Conservation (phyloP, 2,888 invertebrate genomes). For the Andrena trimmerana region DNA sequence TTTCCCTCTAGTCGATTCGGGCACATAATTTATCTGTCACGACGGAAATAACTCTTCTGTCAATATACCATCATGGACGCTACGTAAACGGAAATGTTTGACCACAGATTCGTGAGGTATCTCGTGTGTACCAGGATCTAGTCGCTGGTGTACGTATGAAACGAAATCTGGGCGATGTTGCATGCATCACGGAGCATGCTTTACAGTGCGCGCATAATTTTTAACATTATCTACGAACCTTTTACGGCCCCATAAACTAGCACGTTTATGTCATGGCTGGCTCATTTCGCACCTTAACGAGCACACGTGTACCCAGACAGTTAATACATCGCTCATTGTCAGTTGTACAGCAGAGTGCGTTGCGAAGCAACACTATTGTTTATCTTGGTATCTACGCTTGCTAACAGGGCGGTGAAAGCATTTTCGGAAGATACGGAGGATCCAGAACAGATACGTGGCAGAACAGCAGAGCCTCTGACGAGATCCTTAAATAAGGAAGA, state of each 20-base stretch:
- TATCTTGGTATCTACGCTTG: constrained; percentile 18
- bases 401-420: not conserved
- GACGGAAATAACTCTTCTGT: too few species aligned
- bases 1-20: too few species aligned
- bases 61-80: too few species aligned
- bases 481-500: too few species aligned
- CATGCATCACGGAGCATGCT: constrained; percentile 16
- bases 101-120: constrained; percentile 29
- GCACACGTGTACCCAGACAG: constrained; percentile 4
- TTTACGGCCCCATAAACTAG: constrained; percentile 76
- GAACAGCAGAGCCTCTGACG: too few species aligned
- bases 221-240: constrained; percentile 70
- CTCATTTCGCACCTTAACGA: constrained; percentile 33
- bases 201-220: constrained; percentile 66
- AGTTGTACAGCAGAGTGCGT: not conserved
- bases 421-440: not conserved
- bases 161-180: constrained; percentile 23
- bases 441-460: too few species aligned
- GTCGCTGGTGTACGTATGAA: constrained; percentile 1
- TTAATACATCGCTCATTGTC: constrained; percentile 1
- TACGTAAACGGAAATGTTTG: not conserved
- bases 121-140: constrained; percentile 37
- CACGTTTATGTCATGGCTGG: constrained; percentile 57
- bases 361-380: constrained; percentile 45
- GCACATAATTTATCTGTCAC: too few species aligned